Conservation (phyloP, 2,888 invertebrate species). For the Diarsia rubi region DNA sequence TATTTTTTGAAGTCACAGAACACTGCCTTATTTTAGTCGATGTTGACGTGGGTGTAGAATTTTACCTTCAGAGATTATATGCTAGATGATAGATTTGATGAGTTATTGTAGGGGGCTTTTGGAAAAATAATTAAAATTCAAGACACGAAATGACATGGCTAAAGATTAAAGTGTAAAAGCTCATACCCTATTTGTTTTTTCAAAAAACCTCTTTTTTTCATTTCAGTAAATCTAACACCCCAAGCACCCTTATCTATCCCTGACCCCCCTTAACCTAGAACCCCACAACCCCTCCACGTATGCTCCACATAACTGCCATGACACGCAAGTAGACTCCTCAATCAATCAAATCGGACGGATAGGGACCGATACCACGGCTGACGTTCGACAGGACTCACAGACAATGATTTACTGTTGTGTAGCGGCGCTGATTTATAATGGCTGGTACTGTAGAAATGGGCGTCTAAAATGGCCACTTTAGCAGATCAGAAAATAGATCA, state of each 20-base stretch:
- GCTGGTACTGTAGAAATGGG: neutral
- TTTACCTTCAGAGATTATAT: neutral
- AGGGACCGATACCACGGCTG: slow-evolving; percentile 26
- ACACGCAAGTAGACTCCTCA: slow-evolving; percentile 32
- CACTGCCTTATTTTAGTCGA: neutral
- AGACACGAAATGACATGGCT: too few species aligned
- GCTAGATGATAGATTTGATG: neutral
- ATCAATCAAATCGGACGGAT: slow-evolving; percentile 49
- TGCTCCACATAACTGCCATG: slow-evolving; percentile 35
- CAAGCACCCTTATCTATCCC: neutral
- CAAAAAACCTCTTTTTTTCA: neutral
- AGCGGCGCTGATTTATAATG: slow-evolving; percentile 38
- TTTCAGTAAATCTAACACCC: neutral
- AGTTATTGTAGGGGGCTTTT: neutral
- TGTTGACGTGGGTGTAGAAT: neutral
- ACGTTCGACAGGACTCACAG: slow-evolving; percentile 22
- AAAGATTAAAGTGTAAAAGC: neutral
- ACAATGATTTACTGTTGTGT: slow-evolving; percentile 53
- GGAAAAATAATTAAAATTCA: neutral
- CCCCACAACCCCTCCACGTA: slow-evolving; percentile 14
- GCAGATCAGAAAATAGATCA: too few species aligned
- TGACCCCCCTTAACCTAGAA: neutral
- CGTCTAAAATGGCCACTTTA: too few species aligned
- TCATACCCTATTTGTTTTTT: too few species aligned
- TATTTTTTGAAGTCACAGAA: neutral